Conservation (phyloP, 2,113 vertebrate species). For the Protobothrops flavoviridis region DNA sequence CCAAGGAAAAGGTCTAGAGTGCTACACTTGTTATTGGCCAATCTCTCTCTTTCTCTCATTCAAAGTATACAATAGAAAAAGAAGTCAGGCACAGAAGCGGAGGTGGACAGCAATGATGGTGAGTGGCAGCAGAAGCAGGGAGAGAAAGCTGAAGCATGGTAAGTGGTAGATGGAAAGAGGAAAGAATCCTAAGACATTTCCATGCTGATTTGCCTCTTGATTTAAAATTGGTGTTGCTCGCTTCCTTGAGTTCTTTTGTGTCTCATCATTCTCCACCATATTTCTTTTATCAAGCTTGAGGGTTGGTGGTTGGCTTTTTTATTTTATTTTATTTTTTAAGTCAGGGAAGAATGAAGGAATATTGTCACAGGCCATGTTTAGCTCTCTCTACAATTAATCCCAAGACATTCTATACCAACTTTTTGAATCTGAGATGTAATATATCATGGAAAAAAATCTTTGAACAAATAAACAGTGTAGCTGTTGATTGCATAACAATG, state of each 20-base stretch:
- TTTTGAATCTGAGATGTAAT: constrained; percentile 64
- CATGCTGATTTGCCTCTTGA: not conserved
- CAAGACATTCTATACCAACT: constrained; percentile 56
- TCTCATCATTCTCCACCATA: constrained; percentile 50
- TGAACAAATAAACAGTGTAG: constrained; percentile 45
- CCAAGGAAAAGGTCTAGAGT: not conserved
- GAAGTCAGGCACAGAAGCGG: not conserved
- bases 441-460: constrained; percentile 51
- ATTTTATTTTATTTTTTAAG: not conserved
- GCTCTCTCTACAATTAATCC: constrained; percentile 55
- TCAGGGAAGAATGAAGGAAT: constrained; percentile 40
- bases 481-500: constrained; percentile 48
- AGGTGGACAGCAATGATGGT: not conserved
- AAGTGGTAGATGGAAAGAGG: not conserved
- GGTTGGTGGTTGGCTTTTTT: not conserved
- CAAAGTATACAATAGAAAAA: not conserved
- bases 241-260: constrained; percentile 17
- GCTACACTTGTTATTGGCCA: not conserved
- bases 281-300: constrained; percentile 58
- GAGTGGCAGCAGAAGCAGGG: not conserved
- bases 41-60: not conserved
- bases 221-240: not conserved
- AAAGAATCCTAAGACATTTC: not conserved
- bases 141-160: not conserved
- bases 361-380: constrained; percentile 55